phyloP scores from a whole-genome alignment of 2,797 vertebrate genomes.

The Prunella strophiata region DNA sequence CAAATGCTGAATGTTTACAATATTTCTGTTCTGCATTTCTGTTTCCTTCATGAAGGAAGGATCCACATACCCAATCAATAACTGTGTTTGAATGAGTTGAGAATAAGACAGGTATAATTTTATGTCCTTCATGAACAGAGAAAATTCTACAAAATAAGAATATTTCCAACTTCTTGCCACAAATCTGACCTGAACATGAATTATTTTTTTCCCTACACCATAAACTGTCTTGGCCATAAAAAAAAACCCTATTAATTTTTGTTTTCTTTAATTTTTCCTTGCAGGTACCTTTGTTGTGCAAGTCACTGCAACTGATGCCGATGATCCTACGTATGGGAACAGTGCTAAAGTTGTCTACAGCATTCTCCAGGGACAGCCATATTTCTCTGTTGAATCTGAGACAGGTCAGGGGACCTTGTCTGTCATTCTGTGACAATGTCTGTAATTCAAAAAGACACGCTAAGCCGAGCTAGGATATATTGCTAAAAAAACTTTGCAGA shows the following conservation, averaged over 20 bases:
- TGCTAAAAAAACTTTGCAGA: constrained; percentile 68
- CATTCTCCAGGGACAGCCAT: constrained; percentile 86
- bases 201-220: background rate
- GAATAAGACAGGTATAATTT: background rate
- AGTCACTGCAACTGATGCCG: constrained; percentile 83
- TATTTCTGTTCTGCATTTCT: background rate
- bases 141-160: background rate
- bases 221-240: background rate
- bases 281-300: constrained; percentile 84
- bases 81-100: background rate
- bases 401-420: constrained; percentile 78
- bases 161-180: background rate
- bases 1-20: background rate
- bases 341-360: constrained; percentile 85
- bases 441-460: constrained; percentile 70
- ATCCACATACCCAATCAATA: background rate
- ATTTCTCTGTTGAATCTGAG: constrained; percentile 85
- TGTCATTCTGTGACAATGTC: constrained; percentile 50
- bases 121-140: background rate
- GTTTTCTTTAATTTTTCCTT: constrained; percentile 60
- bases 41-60: background rate
- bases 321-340: constrained; percentile 84
- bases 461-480: constrained; percentile 66
- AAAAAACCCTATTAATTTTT: background rate
- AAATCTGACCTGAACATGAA: background rate